These are phyloP conservation scores for Strigamia crassipes DNA, from an alignment of 2,888 invertebrate species.

Conservation along the genomic window DNA sequence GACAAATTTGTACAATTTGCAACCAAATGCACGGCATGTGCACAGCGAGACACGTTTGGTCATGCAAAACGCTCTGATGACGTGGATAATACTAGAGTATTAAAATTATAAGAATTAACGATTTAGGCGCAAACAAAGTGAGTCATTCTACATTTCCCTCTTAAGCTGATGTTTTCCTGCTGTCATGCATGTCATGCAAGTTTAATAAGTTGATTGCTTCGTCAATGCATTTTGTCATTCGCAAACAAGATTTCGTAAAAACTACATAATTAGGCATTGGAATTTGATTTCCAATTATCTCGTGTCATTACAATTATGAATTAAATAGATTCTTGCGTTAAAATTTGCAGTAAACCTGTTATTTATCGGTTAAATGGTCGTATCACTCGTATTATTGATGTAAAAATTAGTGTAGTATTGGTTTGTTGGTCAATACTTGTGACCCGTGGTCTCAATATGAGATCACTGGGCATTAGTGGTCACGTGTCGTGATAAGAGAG, in stretches of 20 bases:
- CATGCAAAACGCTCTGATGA: not conserved
- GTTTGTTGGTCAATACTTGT: not conserved
- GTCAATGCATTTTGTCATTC: not conserved
- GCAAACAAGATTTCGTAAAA: not conserved
- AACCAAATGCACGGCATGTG: too few species aligned
- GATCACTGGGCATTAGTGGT: slow-evolving; percentile 21
- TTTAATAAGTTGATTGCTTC: not conserved
- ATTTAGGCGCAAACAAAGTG: not conserved
- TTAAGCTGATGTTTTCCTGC: not conserved
- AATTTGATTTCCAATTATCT: too few species aligned
- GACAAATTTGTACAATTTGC: too few species aligned
- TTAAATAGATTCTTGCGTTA: too few species aligned
- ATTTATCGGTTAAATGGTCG: not conserved
- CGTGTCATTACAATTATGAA: too few species aligned
- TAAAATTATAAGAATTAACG: not conserved
- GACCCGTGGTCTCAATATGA: slow-evolving; percentile 10
- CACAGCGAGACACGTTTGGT: not conserved
- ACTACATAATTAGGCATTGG: too few species aligned
- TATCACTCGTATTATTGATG: not conserved
- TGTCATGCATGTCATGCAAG: not conserved
- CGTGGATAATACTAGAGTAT: not conserved
- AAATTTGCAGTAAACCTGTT: not conserved
- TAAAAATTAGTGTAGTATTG: not conserved
- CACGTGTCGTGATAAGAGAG: slow-evolving; percentile 10
- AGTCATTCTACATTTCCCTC: not conserved